Conservation (phyloP, 2,113 vertebrate species). For the Bagarius yarrelli region DNA sequence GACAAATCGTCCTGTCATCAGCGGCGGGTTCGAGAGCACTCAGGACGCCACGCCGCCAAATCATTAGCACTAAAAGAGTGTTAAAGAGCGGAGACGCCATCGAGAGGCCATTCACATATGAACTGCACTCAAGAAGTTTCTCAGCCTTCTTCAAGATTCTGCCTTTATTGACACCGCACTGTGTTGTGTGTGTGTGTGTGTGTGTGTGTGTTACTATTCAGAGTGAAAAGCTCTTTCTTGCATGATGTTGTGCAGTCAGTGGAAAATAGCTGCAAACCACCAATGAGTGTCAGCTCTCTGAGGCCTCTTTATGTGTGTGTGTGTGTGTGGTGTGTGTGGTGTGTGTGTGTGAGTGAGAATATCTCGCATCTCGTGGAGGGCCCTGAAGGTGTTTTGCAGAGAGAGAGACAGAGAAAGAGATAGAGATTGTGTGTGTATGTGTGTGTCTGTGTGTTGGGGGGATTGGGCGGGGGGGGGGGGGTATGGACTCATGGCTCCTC, state of each 20-base stretch:
- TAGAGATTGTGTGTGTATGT: background rate
- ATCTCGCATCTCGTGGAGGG: conserved; percentile 19
- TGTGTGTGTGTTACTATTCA: conserved; percentile 18
- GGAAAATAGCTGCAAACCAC: conserved; percentile 24
- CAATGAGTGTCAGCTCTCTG: conserved; percentile 21
- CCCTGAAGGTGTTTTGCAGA: conserved; percentile 10
- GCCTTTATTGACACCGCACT: background rate
- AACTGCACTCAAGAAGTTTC: conserved; percentile 48
- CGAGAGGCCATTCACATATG: conserved; percentile 67
- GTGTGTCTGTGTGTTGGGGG: background rate
- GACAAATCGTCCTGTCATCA: conserved; percentile 18
- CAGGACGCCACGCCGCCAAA: conserved; percentile 24
- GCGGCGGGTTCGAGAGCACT: conserved; percentile 31
- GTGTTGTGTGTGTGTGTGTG: background rate
- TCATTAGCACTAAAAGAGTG: conserved; percentile 43
- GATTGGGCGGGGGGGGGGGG: too few species aligned
- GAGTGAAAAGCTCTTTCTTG: conserved; percentile 16
- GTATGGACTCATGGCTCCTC: background rate
- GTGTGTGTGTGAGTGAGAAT: background rate
- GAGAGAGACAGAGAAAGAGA: too few species aligned
- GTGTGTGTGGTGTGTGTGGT: conserved; percentile 4
- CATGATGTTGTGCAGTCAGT: conserved; percentile 18
- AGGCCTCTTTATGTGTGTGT: conserved; percentile 7
- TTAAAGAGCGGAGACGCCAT: conserved; percentile 65
- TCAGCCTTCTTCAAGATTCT: conserved; percentile 16